A percentile compares a stretch with the other conserved stretches of the same genome.
phyloP scores from a whole-genome alignment of 2,113 vertebrate genomes.

The Petroica traversi region DNA sequence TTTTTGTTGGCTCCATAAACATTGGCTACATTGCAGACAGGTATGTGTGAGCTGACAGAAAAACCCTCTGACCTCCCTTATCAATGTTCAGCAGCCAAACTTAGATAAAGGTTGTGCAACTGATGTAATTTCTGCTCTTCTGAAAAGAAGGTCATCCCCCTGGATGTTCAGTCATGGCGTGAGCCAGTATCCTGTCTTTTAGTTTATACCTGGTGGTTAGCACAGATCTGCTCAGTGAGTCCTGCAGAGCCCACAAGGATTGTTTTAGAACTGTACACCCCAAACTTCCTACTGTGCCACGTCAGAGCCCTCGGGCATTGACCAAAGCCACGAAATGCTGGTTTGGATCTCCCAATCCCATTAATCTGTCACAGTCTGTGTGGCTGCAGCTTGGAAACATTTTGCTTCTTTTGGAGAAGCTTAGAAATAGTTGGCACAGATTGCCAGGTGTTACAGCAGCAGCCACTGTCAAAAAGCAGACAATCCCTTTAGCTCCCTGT shows the following conservation, averaged over 20 bases:
- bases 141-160: neutral
- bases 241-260: accelerated
- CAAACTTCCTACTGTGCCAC: neutral
- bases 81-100: neutral
- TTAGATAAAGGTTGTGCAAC: neutral
- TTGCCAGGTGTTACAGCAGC: neutral
- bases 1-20: slow-evolving; percentile 85
- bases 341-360: neutral
- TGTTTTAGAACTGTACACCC: accelerated
- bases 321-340: neutral
- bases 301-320: neutral
- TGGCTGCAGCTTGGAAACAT: neutral
- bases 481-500: neutral
- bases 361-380: neutral
- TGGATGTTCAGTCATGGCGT: neutral
- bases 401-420: neutral
- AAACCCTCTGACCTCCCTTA: neutral
- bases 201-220: neutral
- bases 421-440: neutral
- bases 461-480: neutral
- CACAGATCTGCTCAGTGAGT: accelerated
- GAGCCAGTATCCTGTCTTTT: neutral
- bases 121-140: neutral
- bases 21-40: slow-evolving; percentile 93
- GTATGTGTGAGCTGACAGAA: slow-evolving; percentile 54